These are phyloP conservation scores for Xestia rhomboidea DNA, from an alignment of 2,888 invertebrate species.

Conservation along the genomic window DNA sequence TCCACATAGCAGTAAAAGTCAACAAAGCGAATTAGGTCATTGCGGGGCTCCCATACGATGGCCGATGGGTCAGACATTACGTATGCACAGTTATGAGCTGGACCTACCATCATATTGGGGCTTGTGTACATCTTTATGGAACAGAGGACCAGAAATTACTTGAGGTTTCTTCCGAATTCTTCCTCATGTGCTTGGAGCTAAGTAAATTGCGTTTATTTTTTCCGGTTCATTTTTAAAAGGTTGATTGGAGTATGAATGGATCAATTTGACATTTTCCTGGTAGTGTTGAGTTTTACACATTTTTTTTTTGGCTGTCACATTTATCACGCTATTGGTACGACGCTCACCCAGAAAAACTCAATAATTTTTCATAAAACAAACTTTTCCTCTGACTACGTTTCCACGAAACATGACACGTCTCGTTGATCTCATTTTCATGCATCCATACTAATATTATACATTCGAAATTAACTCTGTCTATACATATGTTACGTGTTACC, in stretches of 20 bases:
- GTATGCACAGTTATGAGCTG: slow-evolving; percentile 52
- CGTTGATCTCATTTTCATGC: not conserved
- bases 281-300: not conserved
- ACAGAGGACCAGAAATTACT: slow-evolving; percentile 1
- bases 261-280: not conserved
- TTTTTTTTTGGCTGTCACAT: not conserved
- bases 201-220: not conserved
- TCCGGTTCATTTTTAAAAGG: not conserved
- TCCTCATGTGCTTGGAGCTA: not conserved
- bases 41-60: slow-evolving; percentile 13
- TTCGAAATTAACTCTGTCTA: not conserved
- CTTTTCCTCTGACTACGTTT: not conserved
- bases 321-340: not conserved
- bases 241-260: not conserved
- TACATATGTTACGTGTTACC: not conserved
- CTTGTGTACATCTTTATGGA: not conserved
- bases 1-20: slow-evolving; percentile 48
- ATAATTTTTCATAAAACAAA: not conserved
- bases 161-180: not conserved
- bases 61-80: slow-evolving; percentile 50
- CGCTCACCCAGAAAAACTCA: not conserved
- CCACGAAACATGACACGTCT: not conserved
- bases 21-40: slow-evolving; percentile 60
- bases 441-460: not conserved
- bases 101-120: not conserved